These are phyloP conservation scores for pig (Sus scrofa) DNA, from an alignment of 2,113 vertebrate genomes.

Conservation along the genomic window T2T-Sscrofa CM000829.6:33579501-33580000, in stretches of 20 bases:
- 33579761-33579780: not conserved
- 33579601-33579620: too few species aligned
- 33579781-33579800: not conserved
- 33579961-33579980: not conserved
- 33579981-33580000: not conserved
- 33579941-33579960: not conserved
- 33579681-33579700: too few species aligned
- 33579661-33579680: too few species aligned
- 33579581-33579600: too few species aligned
- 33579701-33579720: too few species aligned
- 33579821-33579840: conserved; percentile 25
- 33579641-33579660: too few species aligned
- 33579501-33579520: not conserved
- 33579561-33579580: too few species aligned
- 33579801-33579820: not conserved
- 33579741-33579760: conserved; percentile 47
- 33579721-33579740: not conserved
- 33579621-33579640: too few species aligned
- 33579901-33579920: not conserved
- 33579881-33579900: not conserved
- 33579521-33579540: not conserved
- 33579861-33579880: conserved; percentile 29
- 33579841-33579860: not conserved
- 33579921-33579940: not conserved
- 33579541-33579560: too few species aligned